Evolutionary conservation across 2,888 invertebrate genomes (phyloP), one percentile per base, ranked within the genome.

Genomic region (Pyrgus malvae): DNA sequence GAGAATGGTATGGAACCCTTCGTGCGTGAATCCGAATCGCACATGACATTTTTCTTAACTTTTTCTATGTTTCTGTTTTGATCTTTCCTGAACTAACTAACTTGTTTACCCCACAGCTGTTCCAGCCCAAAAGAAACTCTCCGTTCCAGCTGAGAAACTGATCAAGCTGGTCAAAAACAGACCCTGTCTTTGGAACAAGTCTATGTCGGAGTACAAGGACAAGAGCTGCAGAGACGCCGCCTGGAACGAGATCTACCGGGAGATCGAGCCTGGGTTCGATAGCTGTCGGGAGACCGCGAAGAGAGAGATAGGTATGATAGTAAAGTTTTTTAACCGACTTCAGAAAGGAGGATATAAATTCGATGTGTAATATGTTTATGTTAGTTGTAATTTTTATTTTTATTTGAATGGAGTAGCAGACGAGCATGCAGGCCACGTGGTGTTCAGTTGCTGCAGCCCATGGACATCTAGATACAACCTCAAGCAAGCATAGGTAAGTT

Each of bases 231-330:
- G 68, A 37, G 66, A 70, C 12, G 38, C 42, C 12, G 68, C 69
- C 8, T 75, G 75, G 75, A 37, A 19, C 0, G 67, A 69, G 17
- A 59, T 75, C 3, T 78, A 72, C 48, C 60, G 55, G 6, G 62
- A 69, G 5, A 48, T 77, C 1, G 72, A 71, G 16, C 74, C 78
- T 0, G 58, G 60, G 2, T 78, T 62, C 42, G 72, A 73, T 2
- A 51, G 55, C 0, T 58, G 66, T 3, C 64, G 64, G 8, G 62
- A 62, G 6, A 61, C 62, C 3, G 57, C 62, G 46, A 69, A 66
- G 59, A 64, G 67, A 14, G 63, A 66, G 31, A 62, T 76, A 14
- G 66, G 76, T 76, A 33, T 65, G 63, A 11, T 12, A 29, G 4
- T 23, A 23, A n/a, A n/a, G n/a, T n/a, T n/a, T n/a, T n/a, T n/a